These are phyloP conservation scores for Hydroisotoma schaefferi DNA, from an alignment of 2,888 invertebrate species.

Conservation along the genomic window DNA sequence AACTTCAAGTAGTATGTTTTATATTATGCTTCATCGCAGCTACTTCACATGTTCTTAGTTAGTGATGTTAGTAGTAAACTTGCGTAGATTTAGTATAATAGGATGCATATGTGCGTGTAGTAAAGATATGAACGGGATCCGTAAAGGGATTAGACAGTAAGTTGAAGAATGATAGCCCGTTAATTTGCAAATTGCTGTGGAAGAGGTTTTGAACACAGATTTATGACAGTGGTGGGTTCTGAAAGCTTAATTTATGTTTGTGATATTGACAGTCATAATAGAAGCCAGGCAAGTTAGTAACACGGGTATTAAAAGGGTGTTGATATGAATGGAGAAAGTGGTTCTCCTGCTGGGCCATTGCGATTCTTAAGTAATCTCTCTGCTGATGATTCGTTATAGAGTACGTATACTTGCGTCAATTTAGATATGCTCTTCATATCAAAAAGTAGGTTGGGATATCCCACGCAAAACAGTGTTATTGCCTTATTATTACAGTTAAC, in stretches of 20 bases:
- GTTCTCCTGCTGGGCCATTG: neutral
- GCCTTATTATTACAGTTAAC: neutral
- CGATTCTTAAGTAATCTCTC: neutral
- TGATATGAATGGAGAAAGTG: neutral
- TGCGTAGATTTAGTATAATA: too few species aligned
- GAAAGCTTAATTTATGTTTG: slow-evolving; percentile 2
- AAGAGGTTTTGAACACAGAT: slow-evolving; percentile 8
- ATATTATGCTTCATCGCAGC: too few species aligned
- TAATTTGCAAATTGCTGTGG: slow-evolving; percentile 13
- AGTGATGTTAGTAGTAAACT: neutral
- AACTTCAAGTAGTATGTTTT: too few species aligned
- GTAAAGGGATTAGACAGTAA: slow-evolving; percentile 4
- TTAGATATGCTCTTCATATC: neutral
- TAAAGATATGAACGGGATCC: neutral
- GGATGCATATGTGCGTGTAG: neutral
- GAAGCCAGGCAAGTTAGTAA: too few species aligned
- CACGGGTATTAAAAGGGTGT: neutral
- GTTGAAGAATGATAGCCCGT: neutral
- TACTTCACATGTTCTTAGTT: too few species aligned
- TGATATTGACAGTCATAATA: neutral
- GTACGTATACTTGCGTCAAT: neutral
- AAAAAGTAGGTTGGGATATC: neutral
- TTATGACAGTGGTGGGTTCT: slow-evolving; percentile 10
- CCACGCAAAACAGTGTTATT: neutral
- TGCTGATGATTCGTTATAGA: too few species aligned